Evolutionary conservation across 2,797 vertebrate genomes (phyloP).

Genomic region (Podargus strigoides): DNA sequence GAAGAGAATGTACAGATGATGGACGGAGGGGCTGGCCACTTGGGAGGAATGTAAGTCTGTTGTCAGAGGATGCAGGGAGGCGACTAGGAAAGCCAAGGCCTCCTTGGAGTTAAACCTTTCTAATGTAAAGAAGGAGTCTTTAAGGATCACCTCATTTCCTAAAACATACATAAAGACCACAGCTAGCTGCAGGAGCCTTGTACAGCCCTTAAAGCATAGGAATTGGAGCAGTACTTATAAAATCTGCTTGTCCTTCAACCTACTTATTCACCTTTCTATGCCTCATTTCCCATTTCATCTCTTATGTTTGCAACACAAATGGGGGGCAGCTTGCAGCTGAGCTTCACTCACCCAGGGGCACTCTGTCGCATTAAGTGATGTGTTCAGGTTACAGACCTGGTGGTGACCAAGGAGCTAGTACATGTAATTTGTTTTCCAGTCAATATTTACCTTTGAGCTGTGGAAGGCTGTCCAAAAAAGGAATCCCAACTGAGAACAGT

Average conservation of each 20-base stretch:
- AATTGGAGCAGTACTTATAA: not conserved
- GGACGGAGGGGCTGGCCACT: too few species aligned
- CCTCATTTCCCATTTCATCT: not conserved
- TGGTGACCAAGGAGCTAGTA: not conserved
- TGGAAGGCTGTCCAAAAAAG: not conserved
- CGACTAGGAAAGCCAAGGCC: too few species aligned
- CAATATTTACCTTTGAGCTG: not conserved
- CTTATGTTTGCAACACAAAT: not conserved
- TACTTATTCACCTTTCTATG: not conserved
- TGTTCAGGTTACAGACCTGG: not conserved
- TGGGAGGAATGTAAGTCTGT: too few species aligned
- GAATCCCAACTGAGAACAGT: not conserved
- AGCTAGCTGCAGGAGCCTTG: not conserved
- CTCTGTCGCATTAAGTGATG: not conserved
- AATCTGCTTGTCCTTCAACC: not conserved
- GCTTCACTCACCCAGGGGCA: not conserved
- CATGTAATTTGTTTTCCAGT: not conserved
- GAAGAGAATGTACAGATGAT: too few species aligned
- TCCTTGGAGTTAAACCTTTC: not conserved
- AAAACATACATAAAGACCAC: not conserved
- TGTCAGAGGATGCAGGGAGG: too few species aligned
- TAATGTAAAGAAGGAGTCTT: not conserved
- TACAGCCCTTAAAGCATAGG: not conserved
- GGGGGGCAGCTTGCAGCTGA: not conserved
- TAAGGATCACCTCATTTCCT: not conserved